Percentiles rank a stretch among this genome's conserved stretches.
These are phyloP conservation scores for Eulemur mongoz DNA, from an alignment of 2,797 vertebrate genomes.

Conservation along the genomic window DNA sequence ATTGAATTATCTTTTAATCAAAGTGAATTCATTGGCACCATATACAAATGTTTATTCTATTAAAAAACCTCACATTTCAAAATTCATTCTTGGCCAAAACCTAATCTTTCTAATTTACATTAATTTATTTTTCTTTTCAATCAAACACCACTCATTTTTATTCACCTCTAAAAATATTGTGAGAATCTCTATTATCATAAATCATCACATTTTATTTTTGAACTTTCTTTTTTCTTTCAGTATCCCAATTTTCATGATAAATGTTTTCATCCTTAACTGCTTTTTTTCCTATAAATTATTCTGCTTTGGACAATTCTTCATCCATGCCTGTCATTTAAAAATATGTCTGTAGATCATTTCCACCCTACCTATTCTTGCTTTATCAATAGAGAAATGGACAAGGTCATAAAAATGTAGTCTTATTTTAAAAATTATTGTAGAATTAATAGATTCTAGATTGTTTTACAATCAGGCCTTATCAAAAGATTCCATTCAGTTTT, in stretches of 20 bases:
- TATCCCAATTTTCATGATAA: background rate
- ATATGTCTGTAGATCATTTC: background rate
- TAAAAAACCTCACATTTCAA: background rate
- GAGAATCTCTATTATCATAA: background rate
- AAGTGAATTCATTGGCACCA: background rate
- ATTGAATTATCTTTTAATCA: conserved; percentile 8
- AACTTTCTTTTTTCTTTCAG: background rate
- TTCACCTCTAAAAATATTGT: background rate
- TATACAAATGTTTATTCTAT: background rate
- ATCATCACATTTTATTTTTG: background rate
- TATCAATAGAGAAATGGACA: background rate
- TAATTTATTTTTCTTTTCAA: background rate
- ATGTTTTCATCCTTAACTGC: background rate
- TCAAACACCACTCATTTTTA: background rate
- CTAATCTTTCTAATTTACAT: background rate
- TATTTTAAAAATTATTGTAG: background rate
- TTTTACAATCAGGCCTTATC: background rate
- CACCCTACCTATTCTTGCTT: background rate
- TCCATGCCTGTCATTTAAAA: background rate
- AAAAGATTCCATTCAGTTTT: background rate
- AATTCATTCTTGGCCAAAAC: background rate
- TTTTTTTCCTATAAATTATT: conserved; percentile 11
- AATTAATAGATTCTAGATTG: background rate
- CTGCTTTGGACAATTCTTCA: background rate
- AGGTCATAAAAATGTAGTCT: background rate